These are phyloP conservation scores for Epiblema foenella DNA, from an alignment of 2,888 invertebrate species.

Conservation along the genomic window DNA sequence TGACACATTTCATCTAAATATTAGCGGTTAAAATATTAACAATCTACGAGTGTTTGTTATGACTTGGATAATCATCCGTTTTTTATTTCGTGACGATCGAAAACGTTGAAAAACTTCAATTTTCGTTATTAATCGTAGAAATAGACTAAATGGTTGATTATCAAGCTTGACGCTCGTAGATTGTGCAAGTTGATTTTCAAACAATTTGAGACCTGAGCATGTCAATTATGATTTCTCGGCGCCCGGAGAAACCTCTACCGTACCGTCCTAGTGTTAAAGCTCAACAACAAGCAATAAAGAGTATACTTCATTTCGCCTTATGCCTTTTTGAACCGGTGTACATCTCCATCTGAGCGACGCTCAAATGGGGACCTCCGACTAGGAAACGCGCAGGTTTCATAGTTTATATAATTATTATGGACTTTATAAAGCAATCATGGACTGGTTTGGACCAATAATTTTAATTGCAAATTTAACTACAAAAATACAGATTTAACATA, in stretches of 20 bases:
- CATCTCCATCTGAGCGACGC: constrained; percentile 9
- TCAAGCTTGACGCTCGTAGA: constrained; percentile 1
- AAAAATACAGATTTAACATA: no score
- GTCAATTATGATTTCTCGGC: constrained; percentile 45
- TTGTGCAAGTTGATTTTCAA: constrained; percentile 19
- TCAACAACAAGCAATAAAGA: constrained; percentile 46
- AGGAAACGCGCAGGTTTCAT: constrained; percentile 32
- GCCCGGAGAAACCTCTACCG: constrained; percentile 53
- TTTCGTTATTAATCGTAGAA: neutral
- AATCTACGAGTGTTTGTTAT: constrained; percentile 14
- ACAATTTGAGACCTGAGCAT: constrained; percentile 32
- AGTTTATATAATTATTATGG: constrained; percentile 27
- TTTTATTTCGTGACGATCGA: neutral
- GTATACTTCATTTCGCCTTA: constrained; percentile 45
- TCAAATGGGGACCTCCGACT: constrained; percentile 6
- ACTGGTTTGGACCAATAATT: constrained; percentile 28
- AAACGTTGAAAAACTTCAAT: no score
- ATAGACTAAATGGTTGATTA: neutral
- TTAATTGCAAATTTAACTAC: no score
- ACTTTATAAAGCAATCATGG: constrained; percentile 44
- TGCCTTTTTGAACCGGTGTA: constrained; percentile 35
- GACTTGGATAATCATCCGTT: neutral
- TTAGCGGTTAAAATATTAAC: no score
- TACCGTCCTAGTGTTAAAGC: constrained; percentile 50
- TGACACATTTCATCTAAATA: no score